phyloP scores from a whole-genome alignment of 53 echinoderm and acorn worm genomes.

The Luidia sarsii region DNA sequence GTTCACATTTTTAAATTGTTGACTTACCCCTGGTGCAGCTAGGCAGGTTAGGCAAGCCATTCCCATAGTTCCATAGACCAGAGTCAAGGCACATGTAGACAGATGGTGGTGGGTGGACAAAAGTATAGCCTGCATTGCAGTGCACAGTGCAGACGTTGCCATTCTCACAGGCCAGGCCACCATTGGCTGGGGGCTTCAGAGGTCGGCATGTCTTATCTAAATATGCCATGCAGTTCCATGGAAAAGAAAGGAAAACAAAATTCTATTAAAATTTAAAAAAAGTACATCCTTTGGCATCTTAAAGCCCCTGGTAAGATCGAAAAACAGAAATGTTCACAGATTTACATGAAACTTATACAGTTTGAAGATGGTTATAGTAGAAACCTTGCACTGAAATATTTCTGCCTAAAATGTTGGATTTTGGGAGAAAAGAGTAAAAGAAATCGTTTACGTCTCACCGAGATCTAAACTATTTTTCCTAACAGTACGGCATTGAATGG shows the following conservation, averaged over 20 bases:
- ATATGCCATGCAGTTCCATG: neutral
- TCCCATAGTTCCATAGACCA: conserved; percentile 58
- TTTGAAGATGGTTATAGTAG: too few relatives aligned
- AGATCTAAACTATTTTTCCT: too few relatives aligned
- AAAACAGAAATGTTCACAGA: too few relatives aligned
- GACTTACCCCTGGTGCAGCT: conserved; percentile 61
- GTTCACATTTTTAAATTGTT: neutral
- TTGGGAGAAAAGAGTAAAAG: too few relatives aligned
- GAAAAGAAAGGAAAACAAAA: neutral
- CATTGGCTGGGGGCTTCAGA: conserved; percentile 56
- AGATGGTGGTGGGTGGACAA: neutral
- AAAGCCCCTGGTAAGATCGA: too few relatives aligned
- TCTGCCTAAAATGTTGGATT: too few relatives aligned
- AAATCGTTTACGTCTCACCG: too few relatives aligned
- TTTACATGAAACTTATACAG: too few relatives aligned
- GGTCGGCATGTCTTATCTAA: conserved; percentile 53
- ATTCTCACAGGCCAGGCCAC: conserved; percentile 53
- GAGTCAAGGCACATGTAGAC: conserved; percentile 29
- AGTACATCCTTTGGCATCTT: too few relatives aligned
- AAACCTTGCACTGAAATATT: too few relatives aligned
- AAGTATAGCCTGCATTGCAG: conserved; percentile 52
- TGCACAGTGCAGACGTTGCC: conserved; percentile 21
- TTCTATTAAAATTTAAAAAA: too few relatives aligned
- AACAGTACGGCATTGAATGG: too few relatives aligned
- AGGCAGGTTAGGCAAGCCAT: conserved; percentile 45